These are phyloP conservation scores for Campylomormyrus numenius DNA, from an alignment of 2,113 vertebrate species.

Conservation along the genomic window DNA sequence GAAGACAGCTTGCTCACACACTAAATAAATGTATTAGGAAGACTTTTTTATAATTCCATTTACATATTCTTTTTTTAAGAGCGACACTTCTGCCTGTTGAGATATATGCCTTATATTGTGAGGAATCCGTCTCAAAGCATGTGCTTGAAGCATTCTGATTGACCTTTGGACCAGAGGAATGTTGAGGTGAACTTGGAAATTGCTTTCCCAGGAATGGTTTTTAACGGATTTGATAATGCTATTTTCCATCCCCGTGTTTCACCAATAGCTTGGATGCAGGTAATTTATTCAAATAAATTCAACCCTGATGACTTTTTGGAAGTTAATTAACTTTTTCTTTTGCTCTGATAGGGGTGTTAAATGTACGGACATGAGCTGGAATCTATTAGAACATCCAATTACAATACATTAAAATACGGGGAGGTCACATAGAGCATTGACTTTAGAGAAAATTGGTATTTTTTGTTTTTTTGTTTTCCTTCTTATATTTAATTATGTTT, in stretches of 20 bases:
- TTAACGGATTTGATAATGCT: not conserved
- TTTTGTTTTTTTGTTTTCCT: not conserved
- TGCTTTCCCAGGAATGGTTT: not conserved
- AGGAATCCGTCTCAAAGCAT: not conserved
- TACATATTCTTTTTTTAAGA: not conserved
- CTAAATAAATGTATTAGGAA: not conserved
- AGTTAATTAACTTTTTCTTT: not conserved
- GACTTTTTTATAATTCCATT: not conserved
- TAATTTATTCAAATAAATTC: not conserved
- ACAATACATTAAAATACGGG: not conserved
- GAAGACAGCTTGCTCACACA: not conserved
- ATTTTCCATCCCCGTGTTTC: not conserved
- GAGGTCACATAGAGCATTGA: not conserved
- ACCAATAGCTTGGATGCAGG: not conserved
- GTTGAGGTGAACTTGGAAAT: not conserved
- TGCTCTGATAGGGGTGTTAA: not conserved
- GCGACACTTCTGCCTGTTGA: not conserved
- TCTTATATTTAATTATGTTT: not conserved
- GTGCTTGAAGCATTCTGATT: not conserved
- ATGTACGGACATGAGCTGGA: not conserved
- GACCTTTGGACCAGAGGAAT: not conserved
- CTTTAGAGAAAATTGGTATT: not conserved
- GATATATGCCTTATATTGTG: not conserved
- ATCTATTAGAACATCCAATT: not conserved
- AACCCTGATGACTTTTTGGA: not conserved